Evolutionary conservation across 2,888 invertebrate species (phyloP).

Genomic region (Chrysina gloriosa): DNA sequence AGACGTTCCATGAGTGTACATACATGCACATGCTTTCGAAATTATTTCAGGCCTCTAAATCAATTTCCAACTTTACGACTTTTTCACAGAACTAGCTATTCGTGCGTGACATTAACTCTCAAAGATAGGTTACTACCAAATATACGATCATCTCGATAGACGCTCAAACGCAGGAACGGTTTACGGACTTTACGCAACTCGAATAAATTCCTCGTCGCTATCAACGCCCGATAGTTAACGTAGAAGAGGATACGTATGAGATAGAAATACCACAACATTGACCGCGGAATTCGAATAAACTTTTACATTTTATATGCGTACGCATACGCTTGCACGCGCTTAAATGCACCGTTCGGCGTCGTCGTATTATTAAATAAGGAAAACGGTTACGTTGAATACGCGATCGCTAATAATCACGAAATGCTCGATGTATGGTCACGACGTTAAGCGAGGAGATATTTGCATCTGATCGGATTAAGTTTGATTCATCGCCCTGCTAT

Average conservation of each 20-base stretch:
- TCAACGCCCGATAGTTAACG: background rate
- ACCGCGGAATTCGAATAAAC: slow-evolving; percentile 7
- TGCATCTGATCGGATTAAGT: too few species aligned
- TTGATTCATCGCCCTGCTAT: too few species aligned
- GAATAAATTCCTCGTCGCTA: background rate
- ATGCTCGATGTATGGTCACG: too few species aligned
- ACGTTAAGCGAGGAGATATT: too few species aligned
- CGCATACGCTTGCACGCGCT: too few species aligned
- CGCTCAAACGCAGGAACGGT: slow-evolving; percentile 18
- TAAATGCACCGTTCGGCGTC: too few species aligned
- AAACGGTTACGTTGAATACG: too few species aligned
- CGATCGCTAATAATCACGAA: too few species aligned
- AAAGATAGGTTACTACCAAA: background rate
- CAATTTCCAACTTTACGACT: background rate
- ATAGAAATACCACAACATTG: slow-evolving; percentile 2
- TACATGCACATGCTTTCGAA: background rate
- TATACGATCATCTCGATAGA: background rate
- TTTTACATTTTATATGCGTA: slow-evolving; percentile 1
- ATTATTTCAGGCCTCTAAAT: background rate
- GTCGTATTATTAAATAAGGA: too few species aligned
- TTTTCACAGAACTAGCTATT: background rate
- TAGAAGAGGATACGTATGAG: background rate
- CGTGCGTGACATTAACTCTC: background rate
- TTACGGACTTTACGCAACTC: slow-evolving; percentile 12
- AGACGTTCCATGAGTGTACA: too few species aligned